Base-by-base conservation (phyloP, 2,797 vertebrate genomes). In the Periparus ater region DNA sequence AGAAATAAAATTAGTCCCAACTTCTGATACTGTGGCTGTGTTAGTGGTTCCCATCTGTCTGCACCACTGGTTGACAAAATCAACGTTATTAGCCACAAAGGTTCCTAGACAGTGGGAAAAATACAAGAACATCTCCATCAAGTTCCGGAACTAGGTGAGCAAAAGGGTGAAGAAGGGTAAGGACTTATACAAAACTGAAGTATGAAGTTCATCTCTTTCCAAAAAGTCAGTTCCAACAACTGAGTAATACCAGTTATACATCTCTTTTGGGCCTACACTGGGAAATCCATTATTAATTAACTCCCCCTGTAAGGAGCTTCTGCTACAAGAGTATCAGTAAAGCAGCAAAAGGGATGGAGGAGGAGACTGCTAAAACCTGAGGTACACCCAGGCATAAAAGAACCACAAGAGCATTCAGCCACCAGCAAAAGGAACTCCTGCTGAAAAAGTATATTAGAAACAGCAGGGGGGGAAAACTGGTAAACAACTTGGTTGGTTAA, bases 41-140 rank as follows among this genome's bases (percentile, higher is more conserved):
- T 30, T 53, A 25, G 17, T 5, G 32, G 17, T 32, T 73, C 48
- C 42, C 10, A 51, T 6, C 19, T 79, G 60, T 19, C 36, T 22
- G 51, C 26, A 62, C 10, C 32, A 26, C 11, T 8, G 51, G 34
- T 6, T 40, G 61, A 80, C 25, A 70, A 76, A 40, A 73, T 0
- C 51, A 74, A 47, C 0, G 0, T 10, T 16, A n/a, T 4, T 27
- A 12, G 32, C 21, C 42, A 53, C 0, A 0, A 71, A 44, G 29
- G 30, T 11, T 44, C 58, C 32, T 1, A 27, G 21, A 17, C 11
- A 73, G 9, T 3, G 29, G 23, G 19, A 90, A 66, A 85, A 83
- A 51, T 0, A 73, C 44, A 61, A 18, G 2, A 78, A 21, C 3
- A 85, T 1, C 13, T 57, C 29, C 42, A 12, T 7, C 20, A 26